Conservation (phyloP, 2,888 invertebrate species). For the Nebria brevicollis region DNA sequence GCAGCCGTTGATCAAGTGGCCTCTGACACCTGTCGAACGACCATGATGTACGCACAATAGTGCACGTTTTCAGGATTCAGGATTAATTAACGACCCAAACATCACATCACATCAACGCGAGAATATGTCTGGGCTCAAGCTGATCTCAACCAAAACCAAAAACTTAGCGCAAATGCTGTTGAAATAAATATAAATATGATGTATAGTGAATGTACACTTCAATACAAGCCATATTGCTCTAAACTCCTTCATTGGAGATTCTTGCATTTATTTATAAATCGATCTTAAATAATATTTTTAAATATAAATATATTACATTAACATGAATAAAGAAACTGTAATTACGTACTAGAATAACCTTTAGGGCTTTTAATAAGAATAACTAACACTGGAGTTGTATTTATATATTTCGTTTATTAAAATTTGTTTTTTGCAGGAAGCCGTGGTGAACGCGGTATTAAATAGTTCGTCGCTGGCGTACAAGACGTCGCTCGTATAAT, state of each 20-base stretch:
- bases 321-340: too few relatives aligned
- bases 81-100: slow-evolving; percentile 40
- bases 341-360: too few relatives aligned
- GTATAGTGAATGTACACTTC: too few relatives aligned
- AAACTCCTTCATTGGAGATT: too few relatives aligned
- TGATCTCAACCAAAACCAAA: not conserved
- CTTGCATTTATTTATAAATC: too few relatives aligned
- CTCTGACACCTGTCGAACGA: slow-evolving; percentile 40
- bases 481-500: slow-evolving; percentile 3
- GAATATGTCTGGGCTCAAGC: not conserved
- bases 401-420: not conserved
- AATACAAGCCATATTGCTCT: too few relatives aligned
- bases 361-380: too few relatives aligned
- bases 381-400: too few relatives aligned
- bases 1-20: slow-evolving; percentile 42
- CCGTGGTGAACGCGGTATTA: slow-evolving; percentile 23
- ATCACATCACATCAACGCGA: not conserved
- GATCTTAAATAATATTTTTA: too few relatives aligned
- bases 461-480: slow-evolving; percentile 6
- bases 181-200: too few relatives aligned
- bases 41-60: slow-evolving; percentile 41
- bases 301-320: too few relatives aligned
- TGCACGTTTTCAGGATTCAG: slow-evolving; percentile 45
- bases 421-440: slow-evolving; percentile 21
- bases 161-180: too few relatives aligned